Base-by-base conservation (phyloP, 2,888 invertebrate genomes). In the Conus canariensis region DNA sequence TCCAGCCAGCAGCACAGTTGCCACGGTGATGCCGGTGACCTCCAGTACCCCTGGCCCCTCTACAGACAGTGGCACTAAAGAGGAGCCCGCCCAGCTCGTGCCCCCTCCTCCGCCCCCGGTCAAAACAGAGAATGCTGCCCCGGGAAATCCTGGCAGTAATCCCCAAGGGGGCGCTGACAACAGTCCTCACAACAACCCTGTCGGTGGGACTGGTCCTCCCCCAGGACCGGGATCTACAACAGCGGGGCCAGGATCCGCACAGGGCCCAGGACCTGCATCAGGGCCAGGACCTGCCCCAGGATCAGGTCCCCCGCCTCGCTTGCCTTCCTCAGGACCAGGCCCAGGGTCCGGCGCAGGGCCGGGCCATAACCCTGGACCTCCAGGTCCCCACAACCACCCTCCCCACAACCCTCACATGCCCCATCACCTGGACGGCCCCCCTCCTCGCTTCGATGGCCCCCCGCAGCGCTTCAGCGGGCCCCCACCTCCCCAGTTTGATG, bases 21-120 rank as follows among this genome's bases (percentile, higher is more conserved):
- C 90, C 67, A 80, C 87, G 7, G n/a, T 70, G 25, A 74, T 56
- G 60, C 45, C 82, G 7, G 25, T 85, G 19, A 82, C 59, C 77
- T 83, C 88, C 56, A 67, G 60, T 70, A 56, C 88, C 19, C n/a
- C 91, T 2, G 77, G 77, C 12, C 77, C 90, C 60, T 82, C 59
- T 59, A 82, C 85, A 19, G 86, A 90, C 67, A n/a, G 87, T n/a
- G 45, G 90, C 64, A 8, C 80, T 70, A 90, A 85, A 85, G 90
- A 80, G 56, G 90, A 90, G 14, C 67, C 58, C 0, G 88, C 74
- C 19, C 91, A 91, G 6, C 59, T 85, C 14, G 59, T 88, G 9
- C 90, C 91, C 56, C 92, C 91, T 19, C 92, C 91, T 5, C 92
- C 92, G 25, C 92, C 92, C 10, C 92, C 92, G 25, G 83, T 90